Evolutionary conservation across 2,113 vertebrate genomes (phyloP).

Genomic region (Acanthisitta chloris): DNA sequence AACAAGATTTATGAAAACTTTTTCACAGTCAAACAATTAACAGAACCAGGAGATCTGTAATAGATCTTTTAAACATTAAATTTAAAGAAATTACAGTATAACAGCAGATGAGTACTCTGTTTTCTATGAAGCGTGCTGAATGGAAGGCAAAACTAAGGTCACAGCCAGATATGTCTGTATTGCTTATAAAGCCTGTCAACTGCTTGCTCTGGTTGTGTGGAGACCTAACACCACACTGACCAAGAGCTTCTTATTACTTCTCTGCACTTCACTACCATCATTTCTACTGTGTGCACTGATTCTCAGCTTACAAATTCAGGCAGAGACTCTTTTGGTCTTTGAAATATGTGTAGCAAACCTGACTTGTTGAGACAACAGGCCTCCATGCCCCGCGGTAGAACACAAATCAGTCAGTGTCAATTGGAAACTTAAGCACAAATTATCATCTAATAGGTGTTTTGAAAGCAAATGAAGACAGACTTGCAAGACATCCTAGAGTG

Average conservation of each 20-base stretch:
- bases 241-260: neutral
- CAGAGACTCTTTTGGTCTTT: neutral
- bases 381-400: neutral
- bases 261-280: neutral
- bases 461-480: slow-evolving; percentile 25
- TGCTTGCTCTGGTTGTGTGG: neutral
- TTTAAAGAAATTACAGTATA: neutral
- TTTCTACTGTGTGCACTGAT: neutral
- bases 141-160: neutral
- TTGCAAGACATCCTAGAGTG: neutral
- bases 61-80: neutral
- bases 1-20: neutral
- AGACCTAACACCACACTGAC: neutral
- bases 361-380: neutral
- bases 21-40: neutral
- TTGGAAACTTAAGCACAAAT: neutral
- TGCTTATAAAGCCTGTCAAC: neutral
- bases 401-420: slow-evolving; percentile 4
- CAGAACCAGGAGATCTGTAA: neutral
- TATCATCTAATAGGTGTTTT: neutral
- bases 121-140: neutral
- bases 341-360: neutral
- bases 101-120: neutral
- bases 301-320: neutral
- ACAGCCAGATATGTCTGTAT: neutral